phyloP scores from a whole-genome alignment of 2,888 invertebrate species.

The Sarcophaga caerulescens region DNA sequence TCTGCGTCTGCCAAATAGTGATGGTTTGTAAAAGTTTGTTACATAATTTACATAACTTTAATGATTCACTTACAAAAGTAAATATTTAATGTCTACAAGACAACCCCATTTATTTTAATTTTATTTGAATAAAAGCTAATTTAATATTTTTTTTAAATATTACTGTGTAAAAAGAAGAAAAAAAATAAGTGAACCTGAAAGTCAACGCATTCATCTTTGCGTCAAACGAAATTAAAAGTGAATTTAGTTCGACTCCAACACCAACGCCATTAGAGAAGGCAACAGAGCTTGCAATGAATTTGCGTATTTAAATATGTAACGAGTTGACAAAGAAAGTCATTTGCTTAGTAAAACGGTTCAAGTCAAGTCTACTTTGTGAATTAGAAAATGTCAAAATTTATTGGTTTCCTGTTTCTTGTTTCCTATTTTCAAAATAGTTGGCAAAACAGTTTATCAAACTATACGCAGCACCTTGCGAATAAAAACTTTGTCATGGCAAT shows the following conservation, averaged over 20 bases:
- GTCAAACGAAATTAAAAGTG: slow-evolving; percentile 34
- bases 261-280: slow-evolving; percentile 17
- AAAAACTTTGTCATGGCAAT: not conserved
- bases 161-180: not conserved
- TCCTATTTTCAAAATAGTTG: not conserved
- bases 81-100: not conserved
- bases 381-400: slow-evolving; percentile 30
- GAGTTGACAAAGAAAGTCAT: slow-evolving; percentile 20
- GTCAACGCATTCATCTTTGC: slow-evolving; percentile 13
- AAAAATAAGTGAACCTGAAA: slow-evolving; percentile 42
- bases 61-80: not conserved
- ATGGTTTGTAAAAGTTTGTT: not conserved
- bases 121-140: slow-evolving; percentile 2
- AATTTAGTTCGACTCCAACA: slow-evolving; percentile 32
- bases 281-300: slow-evolving; percentile 64
- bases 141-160: not conserved
- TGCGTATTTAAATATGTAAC: slow-evolving; percentile 35
- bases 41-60: not conserved
- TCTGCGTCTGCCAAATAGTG: no score
- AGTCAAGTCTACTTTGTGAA: slow-evolving; percentile 26
- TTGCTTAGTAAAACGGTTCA: not conserved
- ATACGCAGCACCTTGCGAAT: not conserved
- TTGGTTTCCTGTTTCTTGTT: not conserved
- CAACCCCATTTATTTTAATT: no score
- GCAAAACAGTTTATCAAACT: not conserved